phyloP scores from a whole-genome alignment of 2,113 vertebrate species.

The Macroglossus sobrinus region DNA sequence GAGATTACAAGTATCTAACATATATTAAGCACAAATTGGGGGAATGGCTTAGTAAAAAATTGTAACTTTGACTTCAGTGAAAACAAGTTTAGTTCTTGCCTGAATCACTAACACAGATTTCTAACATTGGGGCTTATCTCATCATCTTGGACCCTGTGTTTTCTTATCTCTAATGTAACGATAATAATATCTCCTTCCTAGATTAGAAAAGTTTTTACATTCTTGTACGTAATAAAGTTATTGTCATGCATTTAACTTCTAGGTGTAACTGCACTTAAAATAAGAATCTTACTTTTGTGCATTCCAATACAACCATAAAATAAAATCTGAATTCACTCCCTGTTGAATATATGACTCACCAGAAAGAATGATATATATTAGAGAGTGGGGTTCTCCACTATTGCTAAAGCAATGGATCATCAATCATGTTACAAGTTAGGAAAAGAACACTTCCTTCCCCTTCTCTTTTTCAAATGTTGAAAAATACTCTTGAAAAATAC shows the following conservation, averaged over 20 bases:
- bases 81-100: not conserved
- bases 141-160: not conserved
- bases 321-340: not conserved
- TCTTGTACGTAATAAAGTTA: not conserved
- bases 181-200: not conserved
- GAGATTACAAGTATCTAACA: not conserved
- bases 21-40: not conserved
- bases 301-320: not conserved
- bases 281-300: not conserved
- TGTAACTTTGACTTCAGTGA: not conserved
- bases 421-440: not conserved
- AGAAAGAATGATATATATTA: not conserved
- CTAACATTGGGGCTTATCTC: not conserved
- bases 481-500: not conserved
- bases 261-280: not conserved
- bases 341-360: not conserved
- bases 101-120: not conserved
- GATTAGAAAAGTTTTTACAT: not conserved
- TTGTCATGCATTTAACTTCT: not conserved
- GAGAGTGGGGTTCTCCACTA: not conserved
- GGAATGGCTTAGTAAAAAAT: not conserved
- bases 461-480: not conserved
- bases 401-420: not conserved
- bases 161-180: not conserved
- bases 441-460: not conserved